These are phyloP conservation scores for Corythornis cristatus DNA, from an alignment of 2,113 vertebrate genomes.

Conservation along the genomic window DNA sequence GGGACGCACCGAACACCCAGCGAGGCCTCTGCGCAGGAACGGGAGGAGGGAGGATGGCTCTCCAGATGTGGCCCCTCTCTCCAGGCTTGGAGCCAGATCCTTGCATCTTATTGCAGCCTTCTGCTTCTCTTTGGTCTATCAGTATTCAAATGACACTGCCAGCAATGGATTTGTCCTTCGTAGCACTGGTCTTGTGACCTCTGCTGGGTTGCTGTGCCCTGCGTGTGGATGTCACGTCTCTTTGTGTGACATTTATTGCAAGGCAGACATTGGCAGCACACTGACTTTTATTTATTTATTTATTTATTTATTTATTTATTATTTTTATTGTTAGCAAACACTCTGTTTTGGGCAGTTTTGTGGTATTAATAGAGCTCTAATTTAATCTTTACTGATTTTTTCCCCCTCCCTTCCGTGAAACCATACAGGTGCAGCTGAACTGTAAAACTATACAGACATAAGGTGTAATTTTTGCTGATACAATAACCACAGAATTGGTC, in stretches of 20 bases:
- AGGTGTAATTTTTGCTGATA: conserved; percentile 1
- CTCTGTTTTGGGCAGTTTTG: background rate
- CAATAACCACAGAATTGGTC: background rate
- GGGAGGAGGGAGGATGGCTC: background rate
- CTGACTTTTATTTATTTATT: too few species aligned
- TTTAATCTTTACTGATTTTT: background rate
- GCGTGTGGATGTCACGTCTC: background rate
- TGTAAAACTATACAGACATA: background rate
- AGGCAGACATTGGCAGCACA: background rate
- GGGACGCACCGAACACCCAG: fast-evolving
- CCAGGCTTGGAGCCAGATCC: background rate
- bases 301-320: background rate
- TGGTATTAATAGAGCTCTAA: background rate
- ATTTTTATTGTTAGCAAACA: background rate
- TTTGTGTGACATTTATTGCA: background rate
- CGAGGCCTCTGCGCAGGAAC: fast-evolving
- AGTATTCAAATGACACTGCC: background rate
- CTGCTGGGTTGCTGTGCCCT: background rate
- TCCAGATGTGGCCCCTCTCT: background rate
- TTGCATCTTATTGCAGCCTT: background rate
- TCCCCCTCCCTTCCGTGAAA: background rate
- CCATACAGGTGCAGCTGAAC: background rate
- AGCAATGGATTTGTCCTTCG: background rate
- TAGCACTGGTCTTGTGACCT: background rate
- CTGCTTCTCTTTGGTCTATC: background rate